Conservation (phyloP, 2,888 invertebrate genomes). For the Vesta saturnalis region DNA sequence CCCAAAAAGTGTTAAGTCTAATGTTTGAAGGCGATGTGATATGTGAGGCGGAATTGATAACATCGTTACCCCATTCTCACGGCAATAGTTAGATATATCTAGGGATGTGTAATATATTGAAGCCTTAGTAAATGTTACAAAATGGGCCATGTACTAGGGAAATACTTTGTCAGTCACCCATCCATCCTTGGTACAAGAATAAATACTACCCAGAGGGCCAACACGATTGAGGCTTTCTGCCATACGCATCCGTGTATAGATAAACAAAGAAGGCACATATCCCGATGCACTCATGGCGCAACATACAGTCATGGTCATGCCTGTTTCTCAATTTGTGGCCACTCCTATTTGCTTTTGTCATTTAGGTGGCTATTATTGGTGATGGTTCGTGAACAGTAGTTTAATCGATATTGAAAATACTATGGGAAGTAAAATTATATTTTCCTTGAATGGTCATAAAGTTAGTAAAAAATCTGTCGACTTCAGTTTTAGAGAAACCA, state of each 20-base stretch:
- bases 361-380: no score
- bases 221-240: conserved; percentile 8
- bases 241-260: conserved; percentile 12
- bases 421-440: no score
- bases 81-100: conserved; percentile 8
- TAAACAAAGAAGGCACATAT: conserved; percentile 14
- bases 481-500: no score
- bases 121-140: neutral
- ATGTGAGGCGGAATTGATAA: neutral
- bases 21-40: neutral
- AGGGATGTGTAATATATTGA: conserved; percentile 3
- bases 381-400: no score
- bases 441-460: no score
- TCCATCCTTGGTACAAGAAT: neutral
- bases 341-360: neutral
- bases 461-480: no score
- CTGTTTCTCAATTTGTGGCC: conserved; percentile 11
- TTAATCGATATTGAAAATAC: no score
- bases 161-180: conserved; percentile 14
- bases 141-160: conserved; percentile 6
- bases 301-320: no score
- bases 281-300: no score
- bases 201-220: conserved; percentile 10
- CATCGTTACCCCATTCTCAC: conserved; percentile 10
- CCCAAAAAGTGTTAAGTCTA: neutral